Percentiles rank a stretch among this genome's conserved stretches.
Evolutionary conservation across 2,888 invertebrate genomes (phyloP).

Genomic region (Pediacus dermestoides): DNA sequence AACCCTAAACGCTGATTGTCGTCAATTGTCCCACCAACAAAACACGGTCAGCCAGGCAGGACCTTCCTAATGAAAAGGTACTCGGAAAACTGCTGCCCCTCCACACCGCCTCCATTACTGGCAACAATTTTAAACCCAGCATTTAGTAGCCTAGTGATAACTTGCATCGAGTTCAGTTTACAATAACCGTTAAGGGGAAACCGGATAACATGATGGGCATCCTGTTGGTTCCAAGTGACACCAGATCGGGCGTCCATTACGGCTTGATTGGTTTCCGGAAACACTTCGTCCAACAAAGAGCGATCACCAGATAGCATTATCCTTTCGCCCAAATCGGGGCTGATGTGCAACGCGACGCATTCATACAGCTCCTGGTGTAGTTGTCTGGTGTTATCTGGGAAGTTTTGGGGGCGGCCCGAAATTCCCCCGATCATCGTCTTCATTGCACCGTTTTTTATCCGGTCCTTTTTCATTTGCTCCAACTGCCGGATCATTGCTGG

Average conservation of each 20-base stretch:
- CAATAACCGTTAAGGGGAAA: constrained; percentile 87
- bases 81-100: constrained; percentile 87
- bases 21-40: constrained; percentile 12
- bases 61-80: constrained; percentile 70
- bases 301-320: constrained; percentile 80
- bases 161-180: constrained; percentile 86
- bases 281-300: constrained; percentile 70
- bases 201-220: constrained; percentile 76
- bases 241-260: constrained; percentile 76
- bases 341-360: constrained; percentile 75
- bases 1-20: constrained; percentile 35
- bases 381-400: constrained; percentile 27
- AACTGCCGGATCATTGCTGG: constrained; percentile 70
- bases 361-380: constrained; percentile 58
- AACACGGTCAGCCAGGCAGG: constrained; percentile 41
- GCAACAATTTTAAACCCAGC: constrained; percentile 75
- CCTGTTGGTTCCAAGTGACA: constrained; percentile 75
- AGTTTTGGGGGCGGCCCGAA: neutral
- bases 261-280: constrained; percentile 74
- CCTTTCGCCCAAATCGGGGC: constrained; percentile 75
- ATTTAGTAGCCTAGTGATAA: constrained; percentile 75
- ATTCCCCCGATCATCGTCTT: constrained; percentile 18
- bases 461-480: constrained; percentile 69
- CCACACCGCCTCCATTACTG: constrained; percentile 82
- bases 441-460: constrained; percentile 56